Base-by-base conservation (phyloP, 2,888 invertebrate genomes). In the Oasisia sp. region DNA sequence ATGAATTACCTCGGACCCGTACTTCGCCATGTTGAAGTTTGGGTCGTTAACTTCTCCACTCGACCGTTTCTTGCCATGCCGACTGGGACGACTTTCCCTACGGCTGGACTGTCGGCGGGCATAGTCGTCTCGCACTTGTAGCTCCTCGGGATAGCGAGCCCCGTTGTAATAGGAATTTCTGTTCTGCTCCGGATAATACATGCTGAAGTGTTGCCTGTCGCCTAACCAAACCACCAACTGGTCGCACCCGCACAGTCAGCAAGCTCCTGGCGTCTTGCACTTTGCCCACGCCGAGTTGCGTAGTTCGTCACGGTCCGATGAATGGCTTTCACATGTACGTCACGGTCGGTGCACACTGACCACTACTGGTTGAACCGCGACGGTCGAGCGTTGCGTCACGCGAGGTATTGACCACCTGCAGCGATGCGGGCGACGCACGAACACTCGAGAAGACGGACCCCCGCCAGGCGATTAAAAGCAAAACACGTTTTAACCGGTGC, bases 11-110 rank as follows among this genome's bases (percentile, higher is more conserved):
- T 74, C 74, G 74, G 74, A 7, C 74, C 74, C 74, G 74, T 19
- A 74, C 74, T 74, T 74, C 74, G 74, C 74, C 74, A 74, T 74
- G 74, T 74, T 74, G n/a, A 74, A 74, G 74, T 74, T 74, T 7
- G 74, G 74, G 27, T 74, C 74, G 14, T 1, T 74, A 27, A 27
- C 5, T 27, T 74, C 74, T 27, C 74, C 74, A 74, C 74, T 74
- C 19, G 19, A 7, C n/a, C 74, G 19, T 2, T 74, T 19, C 19
- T 74, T 7, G 27, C 27, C 5, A 1, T 74, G 74, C 74, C 27
- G 14, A 27, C 74, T 74, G 14, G 14, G 74, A 5, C 74, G 74
- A n/a, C 74, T 19, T 19, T 74, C 19, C 27, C 74, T 74, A 5
- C 27, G 14, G 27, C 19, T 27, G 19, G 74, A 74, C 50, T 9